Conservation (phyloP, 1,140 invertebrate species). For the Saxidomus purpurata region DNA sequence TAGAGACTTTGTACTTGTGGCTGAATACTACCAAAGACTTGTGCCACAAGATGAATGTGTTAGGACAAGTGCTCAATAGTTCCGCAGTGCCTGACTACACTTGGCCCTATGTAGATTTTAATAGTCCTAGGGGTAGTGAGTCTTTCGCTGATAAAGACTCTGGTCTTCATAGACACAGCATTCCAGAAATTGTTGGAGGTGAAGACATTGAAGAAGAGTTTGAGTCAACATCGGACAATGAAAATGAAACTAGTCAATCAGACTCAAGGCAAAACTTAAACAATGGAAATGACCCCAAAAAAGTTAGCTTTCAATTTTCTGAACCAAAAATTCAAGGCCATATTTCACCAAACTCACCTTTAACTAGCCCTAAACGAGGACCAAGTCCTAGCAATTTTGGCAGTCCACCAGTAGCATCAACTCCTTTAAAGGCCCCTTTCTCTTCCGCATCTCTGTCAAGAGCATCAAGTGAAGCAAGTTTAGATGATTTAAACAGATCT, state of each 20-base stretch:
- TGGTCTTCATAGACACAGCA: conserved; percentile 65
- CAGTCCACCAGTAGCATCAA: conserved; percentile 62
- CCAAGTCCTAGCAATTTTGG: conserved; percentile 52
- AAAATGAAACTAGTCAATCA: conserved; percentile 1
- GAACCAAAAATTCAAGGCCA: conserved; percentile 1
- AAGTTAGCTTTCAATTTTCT: conserved; percentile 45
- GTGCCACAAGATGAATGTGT: conserved; percentile 92
- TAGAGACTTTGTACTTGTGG: conserved; percentile 95
- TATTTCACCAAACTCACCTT: background rate
- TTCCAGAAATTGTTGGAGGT: conserved; percentile 75
- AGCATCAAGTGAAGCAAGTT: conserved; percentile 83
- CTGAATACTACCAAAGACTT: conserved; percentile 95
- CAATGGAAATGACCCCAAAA: conserved; percentile 8
- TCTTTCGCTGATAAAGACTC: conserved; percentile 23
- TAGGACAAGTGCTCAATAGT: conserved; percentile 91
- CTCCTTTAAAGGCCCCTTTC: conserved; percentile 58
- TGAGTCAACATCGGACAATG: conserved; percentile 46
- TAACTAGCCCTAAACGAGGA: conserved; percentile 49
- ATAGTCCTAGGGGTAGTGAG: conserved; percentile 46
- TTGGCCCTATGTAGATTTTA: conserved; percentile 84
- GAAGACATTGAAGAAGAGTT: conserved; percentile 62
- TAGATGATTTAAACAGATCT: conserved; percentile 79
- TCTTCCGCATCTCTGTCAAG: conserved; percentile 85
- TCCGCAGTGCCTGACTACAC: conserved; percentile 82
- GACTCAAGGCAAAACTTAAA: background rate